Conservation (phyloP, 2,797 vertebrate genomes). For the Podarcis siculus region DNA sequence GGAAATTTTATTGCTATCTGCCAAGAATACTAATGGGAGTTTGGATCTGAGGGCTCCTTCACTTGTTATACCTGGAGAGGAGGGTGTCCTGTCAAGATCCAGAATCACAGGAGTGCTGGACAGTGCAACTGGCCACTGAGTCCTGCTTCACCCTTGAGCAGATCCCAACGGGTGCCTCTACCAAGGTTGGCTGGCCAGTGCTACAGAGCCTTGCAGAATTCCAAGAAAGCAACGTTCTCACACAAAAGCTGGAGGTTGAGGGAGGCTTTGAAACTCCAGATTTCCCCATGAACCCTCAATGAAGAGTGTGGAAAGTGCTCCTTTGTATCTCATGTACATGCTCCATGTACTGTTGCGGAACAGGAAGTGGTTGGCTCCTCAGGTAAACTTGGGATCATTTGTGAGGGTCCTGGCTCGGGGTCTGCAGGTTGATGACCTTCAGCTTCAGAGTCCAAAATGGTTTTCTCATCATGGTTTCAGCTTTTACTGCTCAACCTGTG, state of each 20-base stretch:
- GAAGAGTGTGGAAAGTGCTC: too few relatives aligned
- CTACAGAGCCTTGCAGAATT: background rate
- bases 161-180: background rate
- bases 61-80: background rate
- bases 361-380: background rate
- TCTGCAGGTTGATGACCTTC: background rate
- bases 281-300: background rate
- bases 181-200: background rate
- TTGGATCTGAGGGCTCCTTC: background rate
- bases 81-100: background rate
- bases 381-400: background rate
- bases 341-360: background rate
- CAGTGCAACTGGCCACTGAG: background rate
- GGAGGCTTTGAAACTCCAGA: background rate
- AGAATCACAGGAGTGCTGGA: background rate
- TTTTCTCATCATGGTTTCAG: background rate
- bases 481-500: background rate
- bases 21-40: background rate
- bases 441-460: background rate
- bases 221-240: background rate
- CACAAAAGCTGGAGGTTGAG: background rate
- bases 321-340: too few relatives aligned
- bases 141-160: background rate
- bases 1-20: slow-evolving; percentile 22
- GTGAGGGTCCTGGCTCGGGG: too few relatives aligned